Evolutionary conservation across 2,113 vertebrate species (phyloP).

Genomic region (Chamaetylas fuelleborni): DNA sequence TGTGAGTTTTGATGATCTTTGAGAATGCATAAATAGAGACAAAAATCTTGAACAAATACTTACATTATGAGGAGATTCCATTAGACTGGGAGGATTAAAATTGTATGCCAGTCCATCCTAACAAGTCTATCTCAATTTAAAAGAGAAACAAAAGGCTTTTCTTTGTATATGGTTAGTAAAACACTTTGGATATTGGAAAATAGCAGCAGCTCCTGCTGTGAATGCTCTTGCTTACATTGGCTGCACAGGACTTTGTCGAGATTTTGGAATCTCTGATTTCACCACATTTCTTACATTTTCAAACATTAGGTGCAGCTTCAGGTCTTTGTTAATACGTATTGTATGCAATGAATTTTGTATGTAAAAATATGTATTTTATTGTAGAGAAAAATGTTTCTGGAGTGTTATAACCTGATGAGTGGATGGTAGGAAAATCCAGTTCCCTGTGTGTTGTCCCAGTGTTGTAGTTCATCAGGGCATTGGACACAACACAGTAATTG

Average conservation of each 20-base stretch:
- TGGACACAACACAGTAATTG: background rate
- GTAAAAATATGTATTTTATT: background rate
- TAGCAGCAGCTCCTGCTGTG: background rate
- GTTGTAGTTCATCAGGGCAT: background rate
- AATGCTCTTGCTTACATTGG: background rate
- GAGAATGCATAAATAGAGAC: background rate
- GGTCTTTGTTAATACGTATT: background rate
- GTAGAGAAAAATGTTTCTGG: background rate
- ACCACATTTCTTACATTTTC: background rate
- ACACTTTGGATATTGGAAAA: background rate
- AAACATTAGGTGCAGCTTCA: background rate
- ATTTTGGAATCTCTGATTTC: background rate
- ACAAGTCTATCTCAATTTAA: background rate
- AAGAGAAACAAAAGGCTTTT: constrained; percentile 39
- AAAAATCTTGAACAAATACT: constrained; percentile 28
- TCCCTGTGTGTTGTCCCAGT: background rate
- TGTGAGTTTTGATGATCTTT: background rate
- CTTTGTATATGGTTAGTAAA: constrained; percentile 35
- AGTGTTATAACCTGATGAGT: background rate
- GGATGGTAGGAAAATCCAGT: background rate
- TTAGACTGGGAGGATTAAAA: constrained; percentile 34
- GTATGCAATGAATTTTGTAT: background rate
- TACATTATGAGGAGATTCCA: constrained; percentile 3
- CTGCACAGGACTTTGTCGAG: background rate
- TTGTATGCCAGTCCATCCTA: background rate